Percentiles rank a stretch among this genome's conserved stretches.
Conservation (phyloP, 2,888 invertebrate genomes). For the Sialis fuliginosa region DNA sequence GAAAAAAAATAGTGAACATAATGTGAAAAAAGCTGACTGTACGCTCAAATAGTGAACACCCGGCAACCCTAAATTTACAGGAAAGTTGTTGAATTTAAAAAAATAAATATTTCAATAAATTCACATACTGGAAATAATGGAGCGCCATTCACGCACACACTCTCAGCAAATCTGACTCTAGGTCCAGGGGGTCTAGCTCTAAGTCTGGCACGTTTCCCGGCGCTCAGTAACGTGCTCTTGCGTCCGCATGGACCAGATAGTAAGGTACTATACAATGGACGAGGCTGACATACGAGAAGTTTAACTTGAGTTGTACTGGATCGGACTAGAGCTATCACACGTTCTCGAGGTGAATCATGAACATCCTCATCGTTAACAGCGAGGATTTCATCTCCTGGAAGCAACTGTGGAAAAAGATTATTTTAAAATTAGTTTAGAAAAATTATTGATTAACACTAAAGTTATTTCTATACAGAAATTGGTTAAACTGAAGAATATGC, state of each 20-base stretch:
- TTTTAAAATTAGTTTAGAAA: no score
- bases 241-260: constrained; percentile 28
- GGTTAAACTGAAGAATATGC: no score
- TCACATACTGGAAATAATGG: constrained; percentile 56
- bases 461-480: no score
- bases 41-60: no score
- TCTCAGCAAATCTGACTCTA: constrained; percentile 76
- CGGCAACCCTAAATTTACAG: no score
- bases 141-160: constrained; percentile 71
- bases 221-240: constrained; percentile 72
- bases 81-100: no score
- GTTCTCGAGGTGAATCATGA: constrained; percentile 65
- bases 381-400: constrained; percentile 82
- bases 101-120: constrained; percentile 1
- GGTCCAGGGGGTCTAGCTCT: constrained; percentile 64
- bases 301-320: constrained; percentile 61
- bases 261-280: constrained; percentile 35
- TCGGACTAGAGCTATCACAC: constrained; percentile 74
- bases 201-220: constrained; percentile 56
- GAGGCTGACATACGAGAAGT: constrained; percentile 70
- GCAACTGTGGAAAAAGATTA: constrained; percentile 34
- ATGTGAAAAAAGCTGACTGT: no score
- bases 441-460: no score
- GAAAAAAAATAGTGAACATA: no score
- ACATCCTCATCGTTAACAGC: constrained; percentile 86